These are phyloP conservation scores for Cosmorhoe ocellata DNA, from an alignment of 2,888 invertebrate genomes.

Conservation along the genomic window DNA sequence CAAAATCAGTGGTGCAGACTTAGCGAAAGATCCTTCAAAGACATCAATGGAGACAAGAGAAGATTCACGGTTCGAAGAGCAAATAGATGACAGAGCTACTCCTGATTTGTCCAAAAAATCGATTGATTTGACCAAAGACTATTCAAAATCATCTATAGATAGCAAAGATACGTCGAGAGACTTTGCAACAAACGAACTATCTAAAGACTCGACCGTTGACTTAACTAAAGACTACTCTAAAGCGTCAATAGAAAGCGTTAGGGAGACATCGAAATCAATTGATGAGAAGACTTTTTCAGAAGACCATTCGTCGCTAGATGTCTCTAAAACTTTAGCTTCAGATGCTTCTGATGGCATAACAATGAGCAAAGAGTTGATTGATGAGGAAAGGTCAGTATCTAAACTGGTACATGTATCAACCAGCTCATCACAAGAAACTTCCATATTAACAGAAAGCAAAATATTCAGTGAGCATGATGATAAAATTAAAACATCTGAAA, in stretches of 20 bases:
- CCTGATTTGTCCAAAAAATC: slow-evolving; percentile 78
- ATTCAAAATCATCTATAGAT: slow-evolving; percentile 76
- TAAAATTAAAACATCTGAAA: slow-evolving; percentile 55
- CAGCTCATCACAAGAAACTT: slow-evolving; percentile 72
- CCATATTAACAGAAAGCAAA: slow-evolving; percentile 71
- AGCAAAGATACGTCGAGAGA: slow-evolving; percentile 78
- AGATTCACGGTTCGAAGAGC: slow-evolving; percentile 64
- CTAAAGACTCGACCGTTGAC: slow-evolving; percentile 77
- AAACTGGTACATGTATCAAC: slow-evolving; percentile 59
- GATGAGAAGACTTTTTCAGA: slow-evolving; percentile 78
- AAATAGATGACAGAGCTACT: slow-evolving; percentile 65
- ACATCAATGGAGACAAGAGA: slow-evolving; percentile 71
- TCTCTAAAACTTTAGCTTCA: slow-evolving; percentile 77
- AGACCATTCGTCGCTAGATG: slow-evolving; percentile 76
- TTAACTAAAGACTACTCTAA: slow-evolving; percentile 74
- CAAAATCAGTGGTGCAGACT: slow-evolving; percentile 73
- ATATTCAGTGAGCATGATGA: slow-evolving; percentile 67
- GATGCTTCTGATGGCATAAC: slow-evolving; percentile 72
- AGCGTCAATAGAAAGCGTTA: slow-evolving; percentile 74
- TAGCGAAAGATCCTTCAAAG: slow-evolving; percentile 72
- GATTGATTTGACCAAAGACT: slow-evolving; percentile 73
- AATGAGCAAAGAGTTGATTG: slow-evolving; percentile 66
- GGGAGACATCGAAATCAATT: slow-evolving; percentile 71
- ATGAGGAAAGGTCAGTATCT: slow-evolving; percentile 67
- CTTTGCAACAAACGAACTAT: slow-evolving; percentile 76